Percentiles rank a stretch among this genome's conserved stretches.
These are phyloP conservation scores for Myiotriccus ornatus DNA, from an alignment of 2,797 vertebrate genomes.

Conservation along the genomic window DNA sequence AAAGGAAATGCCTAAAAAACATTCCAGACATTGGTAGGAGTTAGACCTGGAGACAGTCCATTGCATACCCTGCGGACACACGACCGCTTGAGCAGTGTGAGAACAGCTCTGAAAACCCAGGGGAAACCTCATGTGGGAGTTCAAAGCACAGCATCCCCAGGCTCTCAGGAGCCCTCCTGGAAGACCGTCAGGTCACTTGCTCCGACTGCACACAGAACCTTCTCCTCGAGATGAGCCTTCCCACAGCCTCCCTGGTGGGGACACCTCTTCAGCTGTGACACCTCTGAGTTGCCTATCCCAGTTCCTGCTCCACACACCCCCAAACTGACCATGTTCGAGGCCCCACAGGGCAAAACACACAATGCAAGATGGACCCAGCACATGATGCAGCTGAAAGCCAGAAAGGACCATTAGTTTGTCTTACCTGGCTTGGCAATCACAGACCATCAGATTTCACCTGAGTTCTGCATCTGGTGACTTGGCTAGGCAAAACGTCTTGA, in stretches of 20 bases:
- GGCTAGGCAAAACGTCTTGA: background rate
- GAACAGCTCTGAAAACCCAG: background rate
- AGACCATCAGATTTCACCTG: background rate
- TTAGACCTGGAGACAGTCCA: background rate
- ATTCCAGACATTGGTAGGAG: rapidly evolving
- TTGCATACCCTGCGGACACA: rapidly evolving
- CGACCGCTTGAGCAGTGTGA: background rate
- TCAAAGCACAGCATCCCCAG: background rate
- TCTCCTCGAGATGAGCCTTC: rapidly evolving
- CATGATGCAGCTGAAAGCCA: background rate
- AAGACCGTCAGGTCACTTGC: rapidly evolving
- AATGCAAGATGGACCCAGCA: rapidly evolving
- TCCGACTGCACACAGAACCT: background rate
- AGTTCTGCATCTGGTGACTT: rapidly evolving
- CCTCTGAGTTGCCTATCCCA: background rate
- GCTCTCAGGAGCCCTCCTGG: rapidly evolving
- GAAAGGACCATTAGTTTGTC: background rate
- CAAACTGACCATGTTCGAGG: background rate
- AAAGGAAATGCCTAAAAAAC: background rate
- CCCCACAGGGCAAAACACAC: background rate
- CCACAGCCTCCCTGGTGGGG: background rate
- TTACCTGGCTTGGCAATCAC: constrained; percentile 12
- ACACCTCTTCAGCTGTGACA: background rate
- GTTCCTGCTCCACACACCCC: background rate
- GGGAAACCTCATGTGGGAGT: background rate